A percentile compares a stretch with the other conserved stretches of the same genome.
These are phyloP conservation scores for Podocnemis expansa DNA, from an alignment of 2,113 vertebrate genomes.

Conservation along the genomic window DNA sequence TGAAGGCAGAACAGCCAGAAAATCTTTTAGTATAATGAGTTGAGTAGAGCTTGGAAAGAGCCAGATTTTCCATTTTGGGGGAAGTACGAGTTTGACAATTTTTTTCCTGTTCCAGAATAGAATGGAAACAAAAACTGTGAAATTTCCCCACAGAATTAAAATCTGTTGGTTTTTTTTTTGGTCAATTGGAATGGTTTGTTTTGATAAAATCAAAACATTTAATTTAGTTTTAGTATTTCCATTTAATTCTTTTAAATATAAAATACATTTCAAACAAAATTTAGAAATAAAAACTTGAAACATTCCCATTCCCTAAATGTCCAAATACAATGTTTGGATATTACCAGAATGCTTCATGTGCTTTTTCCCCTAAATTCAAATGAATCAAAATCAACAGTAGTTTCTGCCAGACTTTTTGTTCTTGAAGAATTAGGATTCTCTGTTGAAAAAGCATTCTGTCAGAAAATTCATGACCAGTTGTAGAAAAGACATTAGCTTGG, in stretches of 20 bases:
- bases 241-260: not conserved
- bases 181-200: not conserved
- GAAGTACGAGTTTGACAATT: fast-evolving
- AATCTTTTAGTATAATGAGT: not conserved
- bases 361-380: too few species aligned
- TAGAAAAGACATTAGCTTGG: not conserved
- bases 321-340: not conserved
- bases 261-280: not conserved
- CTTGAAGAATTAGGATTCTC: not conserved
- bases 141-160: not conserved
- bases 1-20: not conserved
- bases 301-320: not conserved
- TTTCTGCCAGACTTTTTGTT: not conserved
- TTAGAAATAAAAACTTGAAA: not conserved
- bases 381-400: not conserved
- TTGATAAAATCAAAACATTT: not conserved
- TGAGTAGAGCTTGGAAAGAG: not conserved
- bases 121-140: not conserved
- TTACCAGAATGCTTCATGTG: not conserved
- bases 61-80: not conserved
- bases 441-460: not conserved
- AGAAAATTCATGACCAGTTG: not conserved
- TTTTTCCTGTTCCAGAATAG: not conserved
- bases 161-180: not conserved
- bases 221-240: not conserved